Conservation (phyloP, 2,113 vertebrate species). For the Zingel zingel region DNA sequence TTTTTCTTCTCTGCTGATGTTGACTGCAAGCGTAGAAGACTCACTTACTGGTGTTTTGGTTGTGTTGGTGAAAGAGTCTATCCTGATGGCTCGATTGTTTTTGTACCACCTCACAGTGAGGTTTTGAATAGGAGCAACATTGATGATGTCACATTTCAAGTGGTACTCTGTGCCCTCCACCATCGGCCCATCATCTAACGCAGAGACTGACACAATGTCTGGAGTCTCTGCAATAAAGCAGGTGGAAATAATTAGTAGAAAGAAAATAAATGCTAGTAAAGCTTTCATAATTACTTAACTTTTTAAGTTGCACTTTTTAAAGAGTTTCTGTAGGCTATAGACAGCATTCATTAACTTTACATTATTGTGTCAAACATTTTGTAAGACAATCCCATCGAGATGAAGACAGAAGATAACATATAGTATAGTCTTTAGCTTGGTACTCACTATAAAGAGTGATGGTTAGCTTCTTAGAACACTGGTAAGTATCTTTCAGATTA, state of each 20-base stretch:
- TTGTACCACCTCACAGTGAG: slow-evolving; percentile 69
- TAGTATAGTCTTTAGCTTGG: not conserved
- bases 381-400: not conserved
- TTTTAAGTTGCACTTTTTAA: not conserved
- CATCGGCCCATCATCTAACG: not conserved
- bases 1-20: slow-evolving; percentile 16
- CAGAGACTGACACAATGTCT: slow-evolving; percentile 23
- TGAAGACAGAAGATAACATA: not conserved
- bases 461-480: accelerated
- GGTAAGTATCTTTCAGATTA: accelerated
- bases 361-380: not conserved
- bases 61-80: accelerated
- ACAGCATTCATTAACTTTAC: not conserved
- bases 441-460: slow-evolving; percentile 76
- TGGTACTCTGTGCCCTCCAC: slow-evolving; percentile 25
- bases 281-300: not conserved
- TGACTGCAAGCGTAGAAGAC: not conserved
- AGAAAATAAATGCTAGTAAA: not conserved
- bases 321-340: not conserved
- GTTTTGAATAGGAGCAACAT: slow-evolving; percentile 56
- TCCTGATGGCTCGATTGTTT: accelerated
- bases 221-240: slow-evolving; percentile 59
- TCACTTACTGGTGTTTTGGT: not conserved
- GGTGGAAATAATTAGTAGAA: not conserved
- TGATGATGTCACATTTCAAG: slow-evolving; percentile 70